Conservation (phyloP, 1,140 invertebrate genomes). For the Diabrotica virgifera region DNA sequence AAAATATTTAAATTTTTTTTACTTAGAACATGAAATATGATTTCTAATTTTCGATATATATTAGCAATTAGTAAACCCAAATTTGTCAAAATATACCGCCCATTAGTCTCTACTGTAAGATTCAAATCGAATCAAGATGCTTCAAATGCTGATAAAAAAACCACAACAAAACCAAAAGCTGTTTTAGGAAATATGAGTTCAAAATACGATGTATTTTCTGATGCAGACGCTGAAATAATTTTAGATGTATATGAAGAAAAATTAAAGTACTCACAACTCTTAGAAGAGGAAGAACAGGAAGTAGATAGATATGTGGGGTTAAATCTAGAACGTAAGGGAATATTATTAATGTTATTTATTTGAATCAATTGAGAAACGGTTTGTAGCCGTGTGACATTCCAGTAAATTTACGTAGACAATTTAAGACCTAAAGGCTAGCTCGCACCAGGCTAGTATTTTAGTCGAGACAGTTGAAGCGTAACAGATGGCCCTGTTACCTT, state of each 20-base stretch:
- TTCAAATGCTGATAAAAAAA: too few relatives aligned
- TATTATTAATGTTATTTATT: neutral
- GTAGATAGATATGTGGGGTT: constrained; percentile 30
- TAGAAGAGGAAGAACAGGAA: constrained; percentile 28
- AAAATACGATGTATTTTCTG: constrained; percentile 33
- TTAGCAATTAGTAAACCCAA: constrained; percentile 6
- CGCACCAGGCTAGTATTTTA: too few relatives aligned
- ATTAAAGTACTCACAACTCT: constrained; percentile 32
- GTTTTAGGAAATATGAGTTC: constrained; percentile 25
- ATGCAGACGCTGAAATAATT: constrained; percentile 35
- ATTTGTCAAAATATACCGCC: neutral
- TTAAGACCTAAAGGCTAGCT: too few relatives aligned
- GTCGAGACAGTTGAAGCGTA: too few relatives aligned
- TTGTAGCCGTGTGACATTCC: too few relatives aligned
- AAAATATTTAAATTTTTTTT: constrained; percentile 30
- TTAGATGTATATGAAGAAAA: constrained; percentile 38
- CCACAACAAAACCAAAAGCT: neutral
- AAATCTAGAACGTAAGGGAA: constrained; percentile 34
- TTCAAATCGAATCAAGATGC: too few relatives aligned
- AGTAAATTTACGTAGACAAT: too few relatives aligned
- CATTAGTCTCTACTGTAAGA: too few relatives aligned
- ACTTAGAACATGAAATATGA: constrained; percentile 23
- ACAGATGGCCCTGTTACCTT: too few relatives aligned
- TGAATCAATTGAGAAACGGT: too few relatives aligned
- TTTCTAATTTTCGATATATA: constrained; percentile 26